These are phyloP conservation scores for Timema cristinae DNA, from an alignment of 2,888 invertebrate species.

Conservation along the genomic window DNA sequence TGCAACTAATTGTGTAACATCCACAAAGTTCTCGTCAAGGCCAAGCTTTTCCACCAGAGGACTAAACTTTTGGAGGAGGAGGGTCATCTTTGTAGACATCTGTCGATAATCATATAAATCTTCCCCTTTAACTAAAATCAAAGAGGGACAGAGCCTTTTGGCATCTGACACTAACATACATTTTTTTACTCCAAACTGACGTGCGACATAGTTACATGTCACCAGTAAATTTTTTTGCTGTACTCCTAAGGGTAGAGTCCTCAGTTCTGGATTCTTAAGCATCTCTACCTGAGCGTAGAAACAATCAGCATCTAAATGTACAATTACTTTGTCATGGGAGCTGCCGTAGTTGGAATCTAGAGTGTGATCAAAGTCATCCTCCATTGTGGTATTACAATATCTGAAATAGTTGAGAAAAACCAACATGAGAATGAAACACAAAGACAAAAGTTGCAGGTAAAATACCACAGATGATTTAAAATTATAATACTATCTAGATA, in stretches of 20 bases:
- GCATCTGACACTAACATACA: constrained; percentile 76
- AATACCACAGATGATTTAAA: too few relatives aligned
- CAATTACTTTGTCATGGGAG: constrained; percentile 62
- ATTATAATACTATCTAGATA: too few relatives aligned
- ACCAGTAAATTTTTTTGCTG: constrained; percentile 82
- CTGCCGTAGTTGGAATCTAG: constrained; percentile 18
- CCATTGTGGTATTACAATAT: constrained; percentile 8
- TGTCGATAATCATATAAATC: constrained; percentile 76
- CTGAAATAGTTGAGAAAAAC: too few relatives aligned
- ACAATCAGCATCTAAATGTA: constrained; percentile 79
- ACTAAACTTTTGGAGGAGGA: constrained; percentile 66
- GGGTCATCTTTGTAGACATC: constrained; percentile 71
- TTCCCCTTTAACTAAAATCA: constrained; percentile 76
- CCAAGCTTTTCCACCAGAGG: constrained; percentile 75
- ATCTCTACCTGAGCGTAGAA: constrained; percentile 87
- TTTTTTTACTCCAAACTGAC: constrained; percentile 71
- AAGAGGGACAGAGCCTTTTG: constrained; percentile 63
- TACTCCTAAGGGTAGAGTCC: constrained; percentile 67
- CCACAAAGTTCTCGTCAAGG: constrained; percentile 80
- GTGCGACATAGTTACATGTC: constrained; percentile 78
- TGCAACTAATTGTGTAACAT: constrained; percentile 64
- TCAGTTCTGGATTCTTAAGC: constrained; percentile 63
- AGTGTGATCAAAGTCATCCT: constrained; percentile 21
- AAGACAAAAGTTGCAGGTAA: too few relatives aligned
- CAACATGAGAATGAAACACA: too few relatives aligned